These are phyloP conservation scores for Oxygymnocypris stewartii DNA, from an alignment of 2,113 vertebrate genomes.

Conservation along the genomic window DNA sequence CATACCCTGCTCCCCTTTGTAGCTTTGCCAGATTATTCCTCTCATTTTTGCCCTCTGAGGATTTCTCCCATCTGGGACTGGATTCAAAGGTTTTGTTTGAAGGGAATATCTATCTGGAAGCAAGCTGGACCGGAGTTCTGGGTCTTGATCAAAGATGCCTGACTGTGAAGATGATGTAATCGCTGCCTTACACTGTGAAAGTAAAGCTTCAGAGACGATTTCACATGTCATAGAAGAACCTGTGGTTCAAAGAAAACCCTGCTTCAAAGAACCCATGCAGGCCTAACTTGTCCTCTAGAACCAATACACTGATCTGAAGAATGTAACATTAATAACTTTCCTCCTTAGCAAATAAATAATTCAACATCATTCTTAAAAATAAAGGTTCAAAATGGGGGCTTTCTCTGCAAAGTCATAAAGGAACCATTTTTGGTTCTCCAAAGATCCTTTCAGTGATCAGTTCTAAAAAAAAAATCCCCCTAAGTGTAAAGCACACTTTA, in stretches of 20 bases:
- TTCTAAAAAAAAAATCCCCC: no score
- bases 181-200: not conserved
- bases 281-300: not conserved
- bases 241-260: conserved; percentile 3
- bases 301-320: not conserved
- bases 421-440: no score
- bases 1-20: not conserved
- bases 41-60: not conserved
- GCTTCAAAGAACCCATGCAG: no score
- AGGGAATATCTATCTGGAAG: not conserved
- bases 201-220: not conserved
- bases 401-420: no score
- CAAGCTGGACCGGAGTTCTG: not conserved
- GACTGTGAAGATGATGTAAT: conserved; percentile 12
- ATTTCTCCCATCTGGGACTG: not conserved
- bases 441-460: no score
- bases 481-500: no score
- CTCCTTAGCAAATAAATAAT: not conserved
- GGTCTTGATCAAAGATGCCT: not conserved
- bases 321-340: not conserved
- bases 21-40: conserved; percentile 14
- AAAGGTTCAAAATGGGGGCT: no score
- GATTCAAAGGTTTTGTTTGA: conserved; percentile 10
- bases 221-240: not conserved
- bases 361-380: no score